Conservation (phyloP, 1,140 invertebrate genomes). For the Sitobion miscanthi region DNA sequence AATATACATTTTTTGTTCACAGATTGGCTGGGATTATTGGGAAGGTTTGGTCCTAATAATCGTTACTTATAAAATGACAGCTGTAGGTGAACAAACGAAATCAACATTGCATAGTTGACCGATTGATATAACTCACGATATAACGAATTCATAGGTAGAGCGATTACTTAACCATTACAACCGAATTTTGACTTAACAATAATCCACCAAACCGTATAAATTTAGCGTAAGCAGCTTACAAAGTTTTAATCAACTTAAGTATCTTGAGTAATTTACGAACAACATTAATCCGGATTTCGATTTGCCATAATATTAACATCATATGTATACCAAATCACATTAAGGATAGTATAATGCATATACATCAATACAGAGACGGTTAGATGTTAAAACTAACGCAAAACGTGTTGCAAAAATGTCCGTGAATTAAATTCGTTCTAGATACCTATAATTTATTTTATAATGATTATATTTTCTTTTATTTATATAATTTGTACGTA, state of each 20-base stretch:
- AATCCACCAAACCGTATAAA: neutral
- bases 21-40: neutral
- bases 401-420: neutral
- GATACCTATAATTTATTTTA: neutral
- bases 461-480: neutral
- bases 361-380: neutral
- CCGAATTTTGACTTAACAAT: neutral
- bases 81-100: neutral
- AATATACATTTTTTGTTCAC: neutral
- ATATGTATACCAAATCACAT: slow-evolving; percentile 4
- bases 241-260: slow-evolving; percentile 12
- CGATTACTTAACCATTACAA: slow-evolving; percentile 5
- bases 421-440: neutral
- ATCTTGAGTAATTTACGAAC: neutral
- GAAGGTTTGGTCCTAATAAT: neutral
- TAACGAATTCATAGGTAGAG: neutral
- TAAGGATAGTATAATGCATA: neutral
- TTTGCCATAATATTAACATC: neutral
- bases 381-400: neutral
- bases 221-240: neutral
- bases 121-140: neutral
- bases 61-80: neutral
- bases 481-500: neutral
- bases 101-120: neutral
- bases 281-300: neutral